Conservation (phyloP, 2,797 vertebrate genomes). For the Falco berigora region DNA sequence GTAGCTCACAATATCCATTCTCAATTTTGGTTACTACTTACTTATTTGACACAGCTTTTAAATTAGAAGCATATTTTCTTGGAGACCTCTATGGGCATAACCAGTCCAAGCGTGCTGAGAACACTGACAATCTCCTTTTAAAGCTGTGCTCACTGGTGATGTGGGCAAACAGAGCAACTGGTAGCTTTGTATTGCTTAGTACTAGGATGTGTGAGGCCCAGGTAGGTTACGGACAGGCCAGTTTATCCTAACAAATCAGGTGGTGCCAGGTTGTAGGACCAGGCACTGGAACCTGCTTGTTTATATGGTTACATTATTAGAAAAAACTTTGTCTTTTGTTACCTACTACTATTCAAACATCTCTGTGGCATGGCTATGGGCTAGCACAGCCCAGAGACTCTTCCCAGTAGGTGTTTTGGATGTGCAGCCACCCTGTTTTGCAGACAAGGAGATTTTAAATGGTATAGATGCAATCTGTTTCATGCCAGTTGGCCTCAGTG, state of each 20-base stretch:
- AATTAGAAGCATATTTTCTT: constrained; percentile 50
- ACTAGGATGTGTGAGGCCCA: not conserved
- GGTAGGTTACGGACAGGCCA: not conserved
- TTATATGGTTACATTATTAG: not conserved
- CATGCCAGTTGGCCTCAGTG: not conserved
- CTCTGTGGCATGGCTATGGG: not conserved
- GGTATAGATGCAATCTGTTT: not conserved
- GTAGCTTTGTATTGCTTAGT: not conserved
- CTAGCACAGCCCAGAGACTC: not conserved
- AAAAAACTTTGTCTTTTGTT: not conserved
- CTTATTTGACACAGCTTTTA: not conserved
- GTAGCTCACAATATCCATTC: not conserved
- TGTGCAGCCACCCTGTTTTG: not conserved
- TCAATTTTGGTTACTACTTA: not conserved
- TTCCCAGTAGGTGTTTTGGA: not conserved
- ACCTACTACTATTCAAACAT: not conserved
- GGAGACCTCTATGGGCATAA: not conserved
- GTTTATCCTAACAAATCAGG: not conserved
- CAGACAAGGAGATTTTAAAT: not conserved
- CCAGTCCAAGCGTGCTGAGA: not conserved
- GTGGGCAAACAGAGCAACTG: not conserved
- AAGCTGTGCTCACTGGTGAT: not conserved
- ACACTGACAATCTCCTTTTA: constrained; percentile 41
- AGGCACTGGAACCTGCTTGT: not conserved
- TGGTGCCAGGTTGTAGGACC: not conserved